Percentiles rank a stretch among this genome's conserved stretches.
phyloP scores from a whole-genome alignment of 2,797 vertebrate genomes.

The Melanogrammus aeglefinus region DNA sequence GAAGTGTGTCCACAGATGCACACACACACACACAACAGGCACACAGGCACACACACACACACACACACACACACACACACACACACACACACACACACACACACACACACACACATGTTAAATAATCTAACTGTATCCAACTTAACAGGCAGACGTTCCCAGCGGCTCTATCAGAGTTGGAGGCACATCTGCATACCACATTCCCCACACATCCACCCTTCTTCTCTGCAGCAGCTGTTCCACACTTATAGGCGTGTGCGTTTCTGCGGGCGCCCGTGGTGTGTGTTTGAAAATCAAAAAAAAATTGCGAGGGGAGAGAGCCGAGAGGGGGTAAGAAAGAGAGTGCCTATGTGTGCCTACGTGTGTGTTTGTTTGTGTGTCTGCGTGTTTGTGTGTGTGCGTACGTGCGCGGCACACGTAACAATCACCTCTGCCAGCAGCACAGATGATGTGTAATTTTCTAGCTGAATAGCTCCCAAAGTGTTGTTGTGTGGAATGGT shows the following conservation, averaged over 20 bases:
- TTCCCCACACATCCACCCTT: constrained; percentile 44
- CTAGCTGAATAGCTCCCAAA: constrained; percentile 89
- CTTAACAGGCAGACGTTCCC: constrained; percentile 40
- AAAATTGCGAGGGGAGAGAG: neutral
- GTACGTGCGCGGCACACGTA: constrained; percentile 17
- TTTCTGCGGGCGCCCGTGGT: neutral
- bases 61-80: constrained; percentile 17
- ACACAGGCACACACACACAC: no score
- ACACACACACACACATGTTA: constrained; percentile 28
- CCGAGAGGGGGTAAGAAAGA: constrained; percentile 6
- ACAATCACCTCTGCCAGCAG: constrained; percentile 74
- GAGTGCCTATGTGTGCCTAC: neutral
- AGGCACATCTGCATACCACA: constrained; percentile 58
- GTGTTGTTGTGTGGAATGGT: constrained; percentile 77
- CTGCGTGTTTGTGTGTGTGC: neutral
- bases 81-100: neutral
- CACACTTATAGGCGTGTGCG: constrained; percentile 52
- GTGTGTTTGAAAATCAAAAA: neutral
- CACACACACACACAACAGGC: neutral
- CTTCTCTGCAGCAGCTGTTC: constrained; percentile 60
- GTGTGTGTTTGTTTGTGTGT: neutral
- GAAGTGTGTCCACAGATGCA: neutral
- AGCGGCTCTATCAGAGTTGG: constrained; percentile 45
- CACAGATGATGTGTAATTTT: constrained; percentile 88
- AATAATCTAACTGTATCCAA: constrained; percentile 56